Evolutionary conservation across 2,113 vertebrate species (phyloP), one percentile per base, ranked within the genome.

Genomic region (Thinocorus orbignyianus): DNA sequence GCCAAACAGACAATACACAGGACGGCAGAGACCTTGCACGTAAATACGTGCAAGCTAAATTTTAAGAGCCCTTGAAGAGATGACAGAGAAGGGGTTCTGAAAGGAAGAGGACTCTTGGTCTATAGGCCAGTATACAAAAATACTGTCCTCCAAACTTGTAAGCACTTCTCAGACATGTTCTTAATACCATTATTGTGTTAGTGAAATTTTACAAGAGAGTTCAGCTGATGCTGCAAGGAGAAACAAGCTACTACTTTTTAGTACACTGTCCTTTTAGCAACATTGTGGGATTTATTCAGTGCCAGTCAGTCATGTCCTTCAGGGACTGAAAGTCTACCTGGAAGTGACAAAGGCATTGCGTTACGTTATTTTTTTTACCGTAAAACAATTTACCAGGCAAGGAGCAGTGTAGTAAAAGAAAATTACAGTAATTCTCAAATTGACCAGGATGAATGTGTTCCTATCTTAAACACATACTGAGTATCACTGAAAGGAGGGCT

Each of bases 341-440:
- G 80, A 87, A 90, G 79, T 19, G 52, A 90, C 90, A 92, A 85
- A 96, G 46, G 26, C 66, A 79, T 83, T 55, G 30, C 82, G 61
- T 93, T 90, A 72, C n/a, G 68, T 52, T 85, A 82, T 91, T 94
- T 83, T 94, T 85, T 94, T 66, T 76, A 81, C 57, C 91, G 30
- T 94, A 95, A 93, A 92, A 92, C 93, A 97, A 92, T 96, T 97
- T 93, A 94, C 69, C 78, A 96, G 93, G 90, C 69, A 95, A 41
- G 79, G 86, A 92, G 86, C 68, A 95, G 74, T 11, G 9, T 31
- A 95, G 80, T 68, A 95, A 89, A 97, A 96, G 81, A 96, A 97
- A 97, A 97, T 83, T 92, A 94, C 70, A 96, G 84, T 69, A 94
- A 97, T 96, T 93, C 91, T 97, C 96, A 96, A 97, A 97, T 81